These are phyloP conservation scores for Bursaphelenchus okinawaensis DNA, from an alignment of 2,888 invertebrate genomes.

Conservation along the genomic window DNA sequence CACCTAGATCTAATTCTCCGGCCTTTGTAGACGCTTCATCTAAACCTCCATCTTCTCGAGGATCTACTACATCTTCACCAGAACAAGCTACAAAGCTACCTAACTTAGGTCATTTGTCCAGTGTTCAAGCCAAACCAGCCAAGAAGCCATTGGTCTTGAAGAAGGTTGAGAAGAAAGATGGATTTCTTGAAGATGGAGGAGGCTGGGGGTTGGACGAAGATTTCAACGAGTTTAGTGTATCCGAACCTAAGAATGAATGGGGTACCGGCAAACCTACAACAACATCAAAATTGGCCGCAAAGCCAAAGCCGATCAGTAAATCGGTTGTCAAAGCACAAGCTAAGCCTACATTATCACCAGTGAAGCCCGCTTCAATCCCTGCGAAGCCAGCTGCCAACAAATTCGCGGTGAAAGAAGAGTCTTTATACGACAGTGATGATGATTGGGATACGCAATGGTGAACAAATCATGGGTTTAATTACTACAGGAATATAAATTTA, in stretches of 20 bases:
- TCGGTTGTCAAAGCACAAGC: not conserved
- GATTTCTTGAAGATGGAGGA: conserved; percentile 1
- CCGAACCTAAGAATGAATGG: not conserved
- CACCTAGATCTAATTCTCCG: conserved; percentile 3
- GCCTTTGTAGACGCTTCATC: not conserved
- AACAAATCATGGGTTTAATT: no score
- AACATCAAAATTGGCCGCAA: not conserved
- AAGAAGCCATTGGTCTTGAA: conserved; percentile 9
- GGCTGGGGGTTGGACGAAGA: conserved; percentile 19
- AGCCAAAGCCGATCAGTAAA: not conserved
- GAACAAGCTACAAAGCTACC: not conserved
- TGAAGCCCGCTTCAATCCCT: no score
- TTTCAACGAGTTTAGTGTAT: not conserved
- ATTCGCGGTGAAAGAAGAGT: not conserved
- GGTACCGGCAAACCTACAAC: not conserved
- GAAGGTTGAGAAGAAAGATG: conserved; percentile 9
- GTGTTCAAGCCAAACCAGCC: not conserved
- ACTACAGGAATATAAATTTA: no score
- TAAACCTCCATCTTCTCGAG: conserved; percentile 1
- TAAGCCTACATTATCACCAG: no score
- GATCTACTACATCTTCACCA: conserved; percentile 2
- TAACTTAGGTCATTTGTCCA: not conserved
- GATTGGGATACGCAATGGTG: conserved; percentile 13
- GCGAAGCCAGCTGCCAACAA: not conserved
- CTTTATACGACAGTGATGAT: conserved; percentile 3